Evolutionary conservation across 2,888 invertebrate genomes (phyloP).

Genomic region (Drosophila melanocephala): DNA sequence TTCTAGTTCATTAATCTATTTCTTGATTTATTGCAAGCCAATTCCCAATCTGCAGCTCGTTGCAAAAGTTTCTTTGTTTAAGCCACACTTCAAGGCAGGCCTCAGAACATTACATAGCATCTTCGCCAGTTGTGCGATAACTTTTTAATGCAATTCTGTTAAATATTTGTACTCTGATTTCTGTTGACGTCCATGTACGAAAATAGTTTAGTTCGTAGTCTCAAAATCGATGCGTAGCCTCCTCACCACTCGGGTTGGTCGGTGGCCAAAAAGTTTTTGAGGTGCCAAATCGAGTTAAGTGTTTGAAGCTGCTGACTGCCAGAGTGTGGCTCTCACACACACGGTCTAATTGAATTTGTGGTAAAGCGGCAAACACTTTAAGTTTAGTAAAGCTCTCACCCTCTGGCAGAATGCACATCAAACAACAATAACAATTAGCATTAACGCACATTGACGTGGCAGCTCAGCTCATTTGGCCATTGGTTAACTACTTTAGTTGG

Average conservation of each 20-base stretch:
- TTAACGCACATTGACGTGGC: conserved; percentile 55
- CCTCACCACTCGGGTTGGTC: conserved; percentile 5
- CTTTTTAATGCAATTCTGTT: conserved; percentile 76
- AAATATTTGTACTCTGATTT: conserved; percentile 72
- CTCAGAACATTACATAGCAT: conserved; percentile 11
- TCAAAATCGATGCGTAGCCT: conserved; percentile 24
- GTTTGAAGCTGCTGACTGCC: conserved; percentile 54
- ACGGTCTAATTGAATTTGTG: conserved; percentile 69
- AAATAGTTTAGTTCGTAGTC: conserved; percentile 48
- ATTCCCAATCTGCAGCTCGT: conserved; percentile 21
- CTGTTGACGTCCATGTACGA: conserved; percentile 33
- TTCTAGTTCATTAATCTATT: not conserved
- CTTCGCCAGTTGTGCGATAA: conserved; percentile 47
- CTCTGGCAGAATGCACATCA: conserved; percentile 31
- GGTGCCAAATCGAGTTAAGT: conserved; percentile 69
- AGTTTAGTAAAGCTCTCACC: conserved; percentile 3
- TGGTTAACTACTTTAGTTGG: conserved; percentile 46
- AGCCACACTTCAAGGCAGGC: not conserved
- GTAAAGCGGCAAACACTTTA: conserved; percentile 64
- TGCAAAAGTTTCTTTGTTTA: conserved; percentile 18
- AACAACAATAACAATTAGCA: conserved; percentile 76
- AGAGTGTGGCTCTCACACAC: conserved; percentile 26
- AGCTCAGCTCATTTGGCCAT: conserved; percentile 26
- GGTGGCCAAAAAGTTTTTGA: conserved; percentile 47
- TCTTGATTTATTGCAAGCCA: not conserved